Evolutionary conservation across 2,888 invertebrate genomes (phyloP), one percentile per base, ranked within the genome.

Genomic region (Cactoblastis cactorum): DNA sequence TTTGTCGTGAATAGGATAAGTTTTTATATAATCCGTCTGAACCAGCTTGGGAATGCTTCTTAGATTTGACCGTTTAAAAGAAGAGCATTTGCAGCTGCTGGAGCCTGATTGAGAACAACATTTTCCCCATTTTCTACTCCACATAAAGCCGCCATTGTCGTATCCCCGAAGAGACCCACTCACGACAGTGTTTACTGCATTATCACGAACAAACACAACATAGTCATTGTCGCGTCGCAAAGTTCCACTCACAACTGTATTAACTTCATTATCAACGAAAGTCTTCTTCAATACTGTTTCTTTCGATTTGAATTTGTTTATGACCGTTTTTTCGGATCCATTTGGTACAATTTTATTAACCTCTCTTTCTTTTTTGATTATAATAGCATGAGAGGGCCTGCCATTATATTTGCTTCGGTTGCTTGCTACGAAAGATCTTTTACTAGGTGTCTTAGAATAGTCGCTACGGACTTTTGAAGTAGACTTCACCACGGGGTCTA

Each of bases 81-180:
- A 46, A 4, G 51, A 46, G 54, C 67, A 69, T 61, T 67, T 75
- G 53, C 77, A 78, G 43, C 34, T 52, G 45, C 56, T 19, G 12
- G 11, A 8, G 22, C 6, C 22, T 11, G 8, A 22, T 11, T 8
- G 8, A 3, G n/a, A 11, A 41, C 58, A n/a, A 57, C 56, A 19
- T 17, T 54, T 58, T 11, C 72, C 64, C 35, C 77, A 69, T 55
- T 57, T 76, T 14, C 74, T 74, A 6, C 81, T 62, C 47, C 64
- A 54, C 1, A 82, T 83, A n/a, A 78, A 52, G 53, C 79, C 77
- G 33, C 77, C 58, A 47, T 56, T 74, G 45, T 81, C 74, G 53
- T 67, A 71, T 59, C 48, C 63, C 22, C 48, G 64, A 19, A 75
- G 52, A 2, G 77, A 65, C 3, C 77, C 77, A 41, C 76, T 69